A percentile compares a stretch with the other conserved stretches of the same genome.
Conservation (phyloP, 2,888 invertebrate genomes). For the Eilema sororculum region DNA sequence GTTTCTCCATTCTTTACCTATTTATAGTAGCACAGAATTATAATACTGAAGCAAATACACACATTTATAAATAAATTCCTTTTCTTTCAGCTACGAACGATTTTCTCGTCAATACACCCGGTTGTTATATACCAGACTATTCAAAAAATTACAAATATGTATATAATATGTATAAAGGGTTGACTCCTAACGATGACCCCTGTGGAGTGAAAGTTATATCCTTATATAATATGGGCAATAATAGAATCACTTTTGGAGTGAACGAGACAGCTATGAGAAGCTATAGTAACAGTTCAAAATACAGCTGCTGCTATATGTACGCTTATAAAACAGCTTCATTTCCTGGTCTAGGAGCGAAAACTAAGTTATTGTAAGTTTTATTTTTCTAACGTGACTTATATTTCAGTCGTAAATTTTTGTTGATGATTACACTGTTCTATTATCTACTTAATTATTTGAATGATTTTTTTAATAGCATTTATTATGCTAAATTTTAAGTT, state of each 20-base stretch:
- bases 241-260: slow-evolving; percentile 57
- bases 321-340: slow-evolving; percentile 54
- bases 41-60: background rate
- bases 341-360: slow-evolving; percentile 50
- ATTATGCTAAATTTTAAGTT: too few species aligned
- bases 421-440: too few species aligned
- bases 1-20: too few species aligned
- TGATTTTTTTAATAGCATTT: too few species aligned
- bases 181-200: slow-evolving; percentile 26
- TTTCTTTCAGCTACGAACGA: slow-evolving; percentile 6
- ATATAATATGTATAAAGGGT: slow-evolving; percentile 30
- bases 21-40: too few species aligned
- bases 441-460: too few species aligned
- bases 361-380: slow-evolving; percentile 55
- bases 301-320: slow-evolving; percentile 61
- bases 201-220: slow-evolving; percentile 64
- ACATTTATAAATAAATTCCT: background rate
- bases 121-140: slow-evolving; percentile 71
- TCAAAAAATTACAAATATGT: slow-evolving; percentile 54
- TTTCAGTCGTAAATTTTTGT: too few species aligned
- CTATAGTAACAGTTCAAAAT: slow-evolving; percentile 43
- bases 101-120: slow-evolving; percentile 65
- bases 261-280: slow-evolving; percentile 50
- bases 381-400: too few species aligned
- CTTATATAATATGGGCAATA: slow-evolving; percentile 49